These are phyloP conservation scores for Leptonema lineaticorne DNA, from an alignment of 1,140 invertebrate species.

Conservation along the genomic window DNA sequence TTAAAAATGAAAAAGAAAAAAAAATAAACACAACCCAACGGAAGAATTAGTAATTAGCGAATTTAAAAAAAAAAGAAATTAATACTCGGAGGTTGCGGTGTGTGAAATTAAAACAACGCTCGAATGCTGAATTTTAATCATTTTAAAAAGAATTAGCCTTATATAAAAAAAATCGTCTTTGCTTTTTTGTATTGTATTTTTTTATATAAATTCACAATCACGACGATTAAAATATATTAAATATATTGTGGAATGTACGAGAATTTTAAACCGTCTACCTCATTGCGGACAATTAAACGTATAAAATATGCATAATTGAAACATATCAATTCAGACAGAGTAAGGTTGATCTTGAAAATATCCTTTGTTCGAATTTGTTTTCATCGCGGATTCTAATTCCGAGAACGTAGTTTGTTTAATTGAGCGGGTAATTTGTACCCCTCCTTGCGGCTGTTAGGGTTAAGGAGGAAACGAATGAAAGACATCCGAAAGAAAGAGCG, in stretches of 20 bases:
- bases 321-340: not conserved
- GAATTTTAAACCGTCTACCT: no score
- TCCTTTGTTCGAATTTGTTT: slow-evolving; percentile 5
- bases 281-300: no score
- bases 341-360: not conserved
- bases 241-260: no score
- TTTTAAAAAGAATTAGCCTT: no score
- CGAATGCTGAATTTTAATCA: not conserved
- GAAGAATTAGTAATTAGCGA: slow-evolving; percentile 36
- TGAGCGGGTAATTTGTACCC: slow-evolving; percentile 36
- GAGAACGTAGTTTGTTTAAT: slow-evolving; percentile 32
- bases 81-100: slow-evolving; percentile 34
- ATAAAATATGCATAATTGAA: not conserved
- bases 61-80: slow-evolving; percentile 40
- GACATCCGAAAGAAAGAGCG: not conserved
- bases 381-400: slow-evolving; percentile 38
- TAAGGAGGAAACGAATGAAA: not conserved
- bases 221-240: no score
- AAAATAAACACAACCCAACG: no score
- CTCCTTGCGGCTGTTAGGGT: not conserved
- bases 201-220: no score
- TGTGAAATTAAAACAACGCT: slow-evolving; percentile 38
- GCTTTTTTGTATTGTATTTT: not conserved
- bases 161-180: no score
- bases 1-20: no score